These are phyloP conservation scores for Micronycteris hirsuta DNA, from an alignment of 2,113 vertebrate species.

Conservation along the genomic window DNA sequence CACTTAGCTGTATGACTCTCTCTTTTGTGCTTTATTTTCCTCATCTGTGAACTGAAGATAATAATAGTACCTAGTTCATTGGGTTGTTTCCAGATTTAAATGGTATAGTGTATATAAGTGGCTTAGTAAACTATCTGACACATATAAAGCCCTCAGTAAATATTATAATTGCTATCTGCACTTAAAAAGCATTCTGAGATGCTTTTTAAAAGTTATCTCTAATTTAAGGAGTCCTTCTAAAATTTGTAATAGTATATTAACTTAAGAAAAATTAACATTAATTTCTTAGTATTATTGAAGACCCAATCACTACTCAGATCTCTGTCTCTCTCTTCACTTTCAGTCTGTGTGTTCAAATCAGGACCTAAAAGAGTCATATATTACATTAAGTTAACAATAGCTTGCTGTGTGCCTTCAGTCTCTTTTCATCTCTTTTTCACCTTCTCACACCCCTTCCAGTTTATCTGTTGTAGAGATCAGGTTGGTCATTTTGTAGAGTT, in stretches of 20 bases:
- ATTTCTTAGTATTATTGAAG: neutral
- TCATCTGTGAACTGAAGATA: neutral
- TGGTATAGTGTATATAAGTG: neutral
- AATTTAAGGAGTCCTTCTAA: neutral
- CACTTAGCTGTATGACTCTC: neutral
- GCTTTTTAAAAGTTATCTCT: neutral
- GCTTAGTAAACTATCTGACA: neutral
- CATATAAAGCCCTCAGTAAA: neutral
- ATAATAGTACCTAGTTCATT: neutral
- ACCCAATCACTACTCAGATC: neutral
- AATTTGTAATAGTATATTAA: neutral
- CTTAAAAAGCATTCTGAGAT: neutral
- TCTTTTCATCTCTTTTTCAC: neutral
- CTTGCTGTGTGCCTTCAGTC: neutral
- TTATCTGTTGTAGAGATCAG: neutral
- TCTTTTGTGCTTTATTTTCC: neutral
- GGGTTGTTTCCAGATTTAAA: neutral
- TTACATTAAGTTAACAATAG: neutral
- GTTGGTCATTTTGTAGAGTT: neutral
- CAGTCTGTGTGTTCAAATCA: neutral
- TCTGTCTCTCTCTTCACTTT: neutral
- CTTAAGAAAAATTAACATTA: neutral
- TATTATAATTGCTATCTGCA: neutral
- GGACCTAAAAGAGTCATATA: neutral
- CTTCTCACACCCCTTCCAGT: neutral